Conservation (phyloP, 2,113 vertebrate genomes). For the Podarcis raffonei region DNA sequence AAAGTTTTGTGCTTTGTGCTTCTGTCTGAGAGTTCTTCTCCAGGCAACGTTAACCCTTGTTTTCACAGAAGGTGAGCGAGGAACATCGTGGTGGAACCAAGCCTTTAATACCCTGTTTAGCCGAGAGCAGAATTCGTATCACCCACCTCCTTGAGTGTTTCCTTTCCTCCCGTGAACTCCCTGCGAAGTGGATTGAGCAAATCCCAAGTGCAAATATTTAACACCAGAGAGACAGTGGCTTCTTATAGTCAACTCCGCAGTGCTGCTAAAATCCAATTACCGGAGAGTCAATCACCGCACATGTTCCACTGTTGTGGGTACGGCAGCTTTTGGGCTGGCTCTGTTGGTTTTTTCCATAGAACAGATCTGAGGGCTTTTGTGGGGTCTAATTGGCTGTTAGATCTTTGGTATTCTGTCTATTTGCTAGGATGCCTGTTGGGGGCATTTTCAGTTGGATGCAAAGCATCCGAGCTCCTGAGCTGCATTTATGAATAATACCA, state of each 20-base stretch:
- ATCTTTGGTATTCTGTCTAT: not conserved
- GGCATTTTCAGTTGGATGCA: not conserved
- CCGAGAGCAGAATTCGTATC: not conserved
- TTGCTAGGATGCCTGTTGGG: not conserved
- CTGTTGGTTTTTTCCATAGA: not conserved
- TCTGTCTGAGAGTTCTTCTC: too few species aligned
- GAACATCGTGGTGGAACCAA: not conserved
- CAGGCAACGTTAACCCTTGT: not conserved
- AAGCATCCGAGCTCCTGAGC: not conserved
- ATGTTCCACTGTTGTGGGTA: not conserved
- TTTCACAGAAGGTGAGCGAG: not conserved
- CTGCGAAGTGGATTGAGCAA: constrained; percentile 9
- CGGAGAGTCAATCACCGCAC: not conserved
- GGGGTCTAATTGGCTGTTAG: not conserved
- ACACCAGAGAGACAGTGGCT: not conserved
- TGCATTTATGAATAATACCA: not conserved
- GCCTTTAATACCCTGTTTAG: not conserved
- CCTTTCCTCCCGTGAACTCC: not conserved
- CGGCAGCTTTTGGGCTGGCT: not conserved
- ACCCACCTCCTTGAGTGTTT: not conserved
- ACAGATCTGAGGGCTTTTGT: not conserved
- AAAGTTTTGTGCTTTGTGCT: not conserved
- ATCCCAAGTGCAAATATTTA: constrained; percentile 33
- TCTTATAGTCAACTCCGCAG: constrained; percentile 10
- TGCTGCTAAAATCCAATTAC: constrained; percentile 19